Base-by-base conservation (phyloP, 2,797 vertebrate species). In the Enoplosus armatus region DNA sequence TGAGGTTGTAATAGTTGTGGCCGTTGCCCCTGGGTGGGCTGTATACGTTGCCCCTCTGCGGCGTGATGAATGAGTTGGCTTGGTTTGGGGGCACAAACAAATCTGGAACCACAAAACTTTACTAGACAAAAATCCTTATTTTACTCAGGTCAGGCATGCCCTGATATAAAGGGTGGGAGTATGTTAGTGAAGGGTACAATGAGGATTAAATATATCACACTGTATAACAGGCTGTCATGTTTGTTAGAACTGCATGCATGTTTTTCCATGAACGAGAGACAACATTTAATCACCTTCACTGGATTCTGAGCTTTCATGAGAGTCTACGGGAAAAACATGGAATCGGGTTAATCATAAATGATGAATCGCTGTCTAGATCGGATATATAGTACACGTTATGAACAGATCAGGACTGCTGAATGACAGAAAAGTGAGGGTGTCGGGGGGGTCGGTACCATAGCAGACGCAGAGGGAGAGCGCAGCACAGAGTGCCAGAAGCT, bases 291-390 rank as follows among this genome's bases (percentile, higher is more conserved):
- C 93, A 96, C 95, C 95, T 95, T 96, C 95, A 55, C 10, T 8
- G 55, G 95, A 96, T 83, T 96, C 95, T 65, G 91, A 70, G 88
- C 95, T 96, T 92, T 96, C 95, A 65, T 89, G 84, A 77, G 95
- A 96, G 12, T 96, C 95, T 96, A 89, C 8, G 79, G 85, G 78
- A 84, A 90, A 88, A 92, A 89, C 86, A 85, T 85, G 87, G 68
- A 86, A 74, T 54, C 0, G 3, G 66, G 83, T 91, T 87, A 91
- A 90, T 76, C 27, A 82, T 29, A 68, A 83, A 82, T 73, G 72
- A 84, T 29, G 69, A 70, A 48, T 71, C 11, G 18, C 53, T n/a
- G 45, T 31, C 33, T 69, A 2, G 35, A 69, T 31, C 2, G 18
- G 41, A 47, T 58, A 24, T 16, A 33, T 41, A n/a, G n/a, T 27